Conservation (phyloP, 2,797 vertebrate species). For the Peromyscus eremicus region DNA sequence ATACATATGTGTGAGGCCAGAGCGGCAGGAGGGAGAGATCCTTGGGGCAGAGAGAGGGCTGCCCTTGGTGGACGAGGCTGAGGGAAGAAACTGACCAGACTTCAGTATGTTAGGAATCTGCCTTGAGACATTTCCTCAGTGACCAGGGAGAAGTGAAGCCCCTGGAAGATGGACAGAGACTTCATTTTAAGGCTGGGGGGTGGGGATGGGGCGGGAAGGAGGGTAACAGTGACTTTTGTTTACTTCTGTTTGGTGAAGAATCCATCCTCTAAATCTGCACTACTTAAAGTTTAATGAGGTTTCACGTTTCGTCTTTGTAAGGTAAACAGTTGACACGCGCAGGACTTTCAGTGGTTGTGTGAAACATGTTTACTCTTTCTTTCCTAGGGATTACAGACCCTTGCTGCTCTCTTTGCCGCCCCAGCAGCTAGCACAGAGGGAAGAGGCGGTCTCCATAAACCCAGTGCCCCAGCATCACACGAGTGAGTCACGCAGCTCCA, state of each 20-base stretch:
- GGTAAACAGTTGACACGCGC: slow-evolving; percentile 70
- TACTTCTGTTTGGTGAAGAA: slow-evolving; percentile 75
- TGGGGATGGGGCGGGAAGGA: not conserved
- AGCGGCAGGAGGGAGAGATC: not conserved
- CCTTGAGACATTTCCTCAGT: not conserved
- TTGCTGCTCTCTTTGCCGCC: slow-evolving; percentile 25
- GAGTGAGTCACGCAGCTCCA: not conserved
- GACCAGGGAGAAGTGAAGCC: fast-evolving
- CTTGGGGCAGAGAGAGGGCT: not conserved
- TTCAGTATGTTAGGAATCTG: not conserved
- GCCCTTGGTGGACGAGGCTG: not conserved
- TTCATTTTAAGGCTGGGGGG: not conserved
- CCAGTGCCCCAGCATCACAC: not conserved
- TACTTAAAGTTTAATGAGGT: slow-evolving; percentile 79
- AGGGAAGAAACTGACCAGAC: not conserved
- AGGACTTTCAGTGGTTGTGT: slow-evolving; percentile 62
- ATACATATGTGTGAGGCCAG: not conserved
- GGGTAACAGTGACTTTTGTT: slow-evolving; percentile 52
- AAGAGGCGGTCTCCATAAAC: not conserved
- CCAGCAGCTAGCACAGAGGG: not conserved
- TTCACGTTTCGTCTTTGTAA: slow-evolving; percentile 77
- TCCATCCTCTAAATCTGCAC: slow-evolving; percentile 60
- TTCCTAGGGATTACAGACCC: slow-evolving; percentile 50
- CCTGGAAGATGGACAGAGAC: not conserved
- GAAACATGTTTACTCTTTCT: slow-evolving; percentile 54